phyloP scores from a whole-genome alignment of 2,888 invertebrate species.

The Protophormia terraenovae region DNA sequence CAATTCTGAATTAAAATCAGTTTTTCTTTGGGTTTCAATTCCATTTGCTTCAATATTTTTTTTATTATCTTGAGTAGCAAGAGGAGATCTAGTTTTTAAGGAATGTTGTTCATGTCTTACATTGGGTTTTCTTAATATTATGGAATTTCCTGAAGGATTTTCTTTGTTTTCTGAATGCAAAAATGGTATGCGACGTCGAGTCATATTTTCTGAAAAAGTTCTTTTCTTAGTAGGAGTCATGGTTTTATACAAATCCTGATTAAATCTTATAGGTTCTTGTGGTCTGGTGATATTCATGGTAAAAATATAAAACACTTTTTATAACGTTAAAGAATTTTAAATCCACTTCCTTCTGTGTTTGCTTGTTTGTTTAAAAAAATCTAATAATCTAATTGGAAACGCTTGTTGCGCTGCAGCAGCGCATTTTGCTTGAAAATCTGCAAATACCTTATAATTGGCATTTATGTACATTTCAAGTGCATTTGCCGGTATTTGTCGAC shows the following conservation, averaged over 20 bases:
- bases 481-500: too few relatives aligned
- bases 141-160: not conserved
- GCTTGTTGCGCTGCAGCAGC: too few relatives aligned
- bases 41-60: not conserved
- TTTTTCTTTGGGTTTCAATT: not conserved
- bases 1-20: not conserved
- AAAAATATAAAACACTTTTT: not conserved
- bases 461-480: too few relatives aligned
- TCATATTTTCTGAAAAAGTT: conserved; percentile 14
- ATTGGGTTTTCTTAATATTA: not conserved
- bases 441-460: too few relatives aligned
- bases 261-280: not conserved
- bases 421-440: too few relatives aligned
- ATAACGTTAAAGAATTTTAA: not conserved
- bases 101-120: not conserved
- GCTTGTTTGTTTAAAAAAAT: too few relatives aligned
- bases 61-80: not conserved
- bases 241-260: not conserved
- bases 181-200: not conserved
- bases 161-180: not conserved
- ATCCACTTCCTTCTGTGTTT: too few relatives aligned
- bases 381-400: too few relatives aligned
- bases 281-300: not conserved
- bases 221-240: not conserved
- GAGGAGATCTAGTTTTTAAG: not conserved